Percentiles rank a stretch among this genome's conserved stretches.
Evolutionary conservation across 2,113 vertebrate genomes (phyloP).

Genomic region (Anas platyrhynchos): DNA sequence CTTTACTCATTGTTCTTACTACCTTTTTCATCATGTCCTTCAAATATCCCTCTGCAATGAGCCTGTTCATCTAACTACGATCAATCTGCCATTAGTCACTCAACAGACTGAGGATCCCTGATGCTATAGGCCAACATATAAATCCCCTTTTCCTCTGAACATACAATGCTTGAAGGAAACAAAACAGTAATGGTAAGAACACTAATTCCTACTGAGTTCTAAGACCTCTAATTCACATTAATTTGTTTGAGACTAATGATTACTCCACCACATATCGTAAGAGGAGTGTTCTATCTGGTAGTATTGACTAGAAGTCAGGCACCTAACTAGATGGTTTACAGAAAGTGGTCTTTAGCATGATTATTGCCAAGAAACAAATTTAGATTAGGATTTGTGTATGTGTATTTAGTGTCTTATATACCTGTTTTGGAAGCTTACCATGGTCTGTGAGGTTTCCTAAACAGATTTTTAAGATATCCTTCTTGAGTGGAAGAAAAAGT

Average conservation of each 20-base stretch:
- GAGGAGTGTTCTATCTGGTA: background rate
- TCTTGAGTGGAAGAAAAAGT: background rate
- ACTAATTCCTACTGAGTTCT: constrained; percentile 2
- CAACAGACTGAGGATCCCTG: background rate
- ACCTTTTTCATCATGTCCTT: background rate
- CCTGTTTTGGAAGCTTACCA: background rate
- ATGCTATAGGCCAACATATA: background rate
- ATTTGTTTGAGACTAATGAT: constrained; percentile 51
- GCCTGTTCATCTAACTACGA: background rate
- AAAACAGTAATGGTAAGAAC: background rate
- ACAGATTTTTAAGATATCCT: background rate
- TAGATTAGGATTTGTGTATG: constrained; percentile 39
- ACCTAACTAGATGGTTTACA: constrained; percentile 12
- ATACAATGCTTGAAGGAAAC: background rate
- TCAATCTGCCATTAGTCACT: constrained; percentile 33
- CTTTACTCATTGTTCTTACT: background rate
- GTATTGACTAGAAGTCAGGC: background rate
- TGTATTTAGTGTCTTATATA: background rate
- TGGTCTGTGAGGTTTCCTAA: background rate
- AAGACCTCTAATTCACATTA: constrained; percentile 8
- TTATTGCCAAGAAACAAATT: constrained; percentile 27
- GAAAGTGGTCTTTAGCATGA: background rate
- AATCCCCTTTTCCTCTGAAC: background rate
- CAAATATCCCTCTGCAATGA: constrained; percentile 7
- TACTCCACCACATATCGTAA: constrained; percentile 4